Percentiles rank a stretch among this genome's conserved stretches.
These are phyloP conservation scores for Diloba caeruleocephala DNA, from an alignment of 2,888 invertebrate species.

Conservation along the genomic window DNA sequence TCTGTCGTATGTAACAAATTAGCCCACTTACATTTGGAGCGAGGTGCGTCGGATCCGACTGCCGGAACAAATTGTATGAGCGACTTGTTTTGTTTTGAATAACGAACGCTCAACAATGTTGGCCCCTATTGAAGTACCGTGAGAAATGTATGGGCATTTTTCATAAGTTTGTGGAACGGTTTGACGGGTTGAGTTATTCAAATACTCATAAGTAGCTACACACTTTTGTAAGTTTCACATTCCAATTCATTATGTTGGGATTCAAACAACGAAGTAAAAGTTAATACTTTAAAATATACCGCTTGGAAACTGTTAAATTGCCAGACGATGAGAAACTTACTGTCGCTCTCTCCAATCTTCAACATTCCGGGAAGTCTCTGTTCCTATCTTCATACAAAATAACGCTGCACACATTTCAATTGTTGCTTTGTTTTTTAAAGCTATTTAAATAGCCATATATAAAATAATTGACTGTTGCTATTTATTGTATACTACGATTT, in stretches of 20 bases:
- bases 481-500: no score
- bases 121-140: conserved; percentile 67
- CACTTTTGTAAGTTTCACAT: conserved; percentile 44
- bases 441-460: no score
- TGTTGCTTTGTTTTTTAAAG: no score
- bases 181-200: conserved; percentile 46
- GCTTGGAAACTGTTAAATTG: conserved; percentile 13
- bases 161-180: conserved; percentile 49
- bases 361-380: no score
- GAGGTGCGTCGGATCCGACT: conserved; percentile 55
- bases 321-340: conserved; percentile 19
- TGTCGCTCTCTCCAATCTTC: no score
- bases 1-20: conserved; percentile 76
- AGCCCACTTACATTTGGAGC: conserved; percentile 63
- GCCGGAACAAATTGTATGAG: conserved; percentile 71
- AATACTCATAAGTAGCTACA: conserved; percentile 36
- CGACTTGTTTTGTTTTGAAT: conserved; percentile 68
- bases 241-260: conserved; percentile 36
- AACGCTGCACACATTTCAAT: no score
- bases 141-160: conserved; percentile 70
- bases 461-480: no score
- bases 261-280: conserved; percentile 28
- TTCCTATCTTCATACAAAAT: no score
- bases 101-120: conserved; percentile 66
- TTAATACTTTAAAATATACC: conserved; percentile 43